Percentiles rank a stretch among this genome's conserved stretches.
phyloP scores from a whole-genome alignment of 1,140 invertebrate genomes.

The Caenorhabditis inopinata region DNA sequence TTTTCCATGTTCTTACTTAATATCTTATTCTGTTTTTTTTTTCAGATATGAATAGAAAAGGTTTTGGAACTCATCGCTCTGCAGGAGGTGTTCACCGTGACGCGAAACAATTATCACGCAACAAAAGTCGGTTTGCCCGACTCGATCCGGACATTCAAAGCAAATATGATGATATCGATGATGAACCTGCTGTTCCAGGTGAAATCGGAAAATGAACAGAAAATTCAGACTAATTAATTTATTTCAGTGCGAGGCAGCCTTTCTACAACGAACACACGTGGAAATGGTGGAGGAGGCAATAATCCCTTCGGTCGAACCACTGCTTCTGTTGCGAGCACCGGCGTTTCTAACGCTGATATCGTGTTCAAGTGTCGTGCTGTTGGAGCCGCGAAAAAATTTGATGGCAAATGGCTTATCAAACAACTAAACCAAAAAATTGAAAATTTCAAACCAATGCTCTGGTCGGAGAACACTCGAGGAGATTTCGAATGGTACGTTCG shows the following conservation, averaged over 20 bases:
- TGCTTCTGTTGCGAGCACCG: background rate
- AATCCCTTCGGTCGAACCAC: background rate
- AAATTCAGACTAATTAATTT: background rate
- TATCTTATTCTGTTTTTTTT: too few species aligned
- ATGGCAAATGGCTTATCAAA: slow-evolving; percentile 8
- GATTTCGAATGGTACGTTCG: slow-evolving; percentile 11
- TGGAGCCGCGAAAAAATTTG: background rate
- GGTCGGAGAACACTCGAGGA: background rate
- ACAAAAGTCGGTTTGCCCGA: background rate
- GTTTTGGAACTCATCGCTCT: background rate
- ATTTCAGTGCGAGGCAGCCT: background rate
- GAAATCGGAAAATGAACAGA: background rate
- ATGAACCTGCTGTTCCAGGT: background rate
- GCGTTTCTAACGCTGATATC: background rate
- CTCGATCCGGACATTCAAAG: slow-evolving; percentile 13
- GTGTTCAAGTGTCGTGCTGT: background rate
- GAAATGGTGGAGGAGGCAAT: background rate
- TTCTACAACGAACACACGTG: background rate
- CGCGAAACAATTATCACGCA: background rate
- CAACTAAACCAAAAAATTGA: slow-evolving; percentile 11
- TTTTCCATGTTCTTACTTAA: too few species aligned
- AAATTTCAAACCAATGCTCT: slow-evolving; percentile 5
- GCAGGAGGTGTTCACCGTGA: background rate
- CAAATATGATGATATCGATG: slow-evolving; percentile 15
- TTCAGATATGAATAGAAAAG: slow-evolving; percentile 10